Base-by-base conservation (phyloP, 2,797 vertebrate genomes). In the Phoebastria nigripes region DNA sequence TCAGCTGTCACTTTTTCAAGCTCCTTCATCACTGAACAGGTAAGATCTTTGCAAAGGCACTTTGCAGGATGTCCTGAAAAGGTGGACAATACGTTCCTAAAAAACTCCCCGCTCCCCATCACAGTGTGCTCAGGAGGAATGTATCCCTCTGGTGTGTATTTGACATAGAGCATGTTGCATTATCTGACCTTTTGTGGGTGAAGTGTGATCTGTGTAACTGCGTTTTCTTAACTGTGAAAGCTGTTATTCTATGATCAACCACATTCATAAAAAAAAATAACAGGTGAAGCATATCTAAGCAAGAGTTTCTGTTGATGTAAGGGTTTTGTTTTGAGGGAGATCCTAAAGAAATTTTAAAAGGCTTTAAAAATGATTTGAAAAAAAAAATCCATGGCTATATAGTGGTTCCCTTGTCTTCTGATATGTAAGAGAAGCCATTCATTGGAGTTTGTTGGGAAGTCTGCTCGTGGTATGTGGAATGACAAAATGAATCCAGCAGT, bases 11-110 rank as follows among this genome's bases (percentile, higher is more conserved):
- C 99, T 11, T 98, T 99, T 85, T 98, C 98, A 81, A 99, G 99
- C 96, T 99, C 99, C 97, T 99, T 99, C 97, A 99, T 99, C 97
- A 97, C 98, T 22, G 97, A 98, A 72, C 98, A 99, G 98, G 99
- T 99, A 98, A 98, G 98, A 61, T 20, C 65, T 66, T 41, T 39
- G 33, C 11, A 54, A 19, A 61, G 47, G 15, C 11, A 4, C 15
- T 77, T 61, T 9, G 54, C 18, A 49, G 33, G 15, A 28, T 66
- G 41, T 66, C 22, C 41, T 47, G 62, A 17, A 54, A n/a, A 46
- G 46, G 13, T 14, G 55, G 49, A 15, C 33, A 33, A 2, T 11
- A 1, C 0, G 5, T 69, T 46, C 69, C 39, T 26, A 31, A 58
- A 41, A 59, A 18, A 3, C 37, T 72, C 47, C 51, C 7, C 16